Evolutionary conservation across 2,113 vertebrate species (phyloP), one percentile per base, ranked within the genome.

Genomic region (Xiphophorus maculatus): DNA sequence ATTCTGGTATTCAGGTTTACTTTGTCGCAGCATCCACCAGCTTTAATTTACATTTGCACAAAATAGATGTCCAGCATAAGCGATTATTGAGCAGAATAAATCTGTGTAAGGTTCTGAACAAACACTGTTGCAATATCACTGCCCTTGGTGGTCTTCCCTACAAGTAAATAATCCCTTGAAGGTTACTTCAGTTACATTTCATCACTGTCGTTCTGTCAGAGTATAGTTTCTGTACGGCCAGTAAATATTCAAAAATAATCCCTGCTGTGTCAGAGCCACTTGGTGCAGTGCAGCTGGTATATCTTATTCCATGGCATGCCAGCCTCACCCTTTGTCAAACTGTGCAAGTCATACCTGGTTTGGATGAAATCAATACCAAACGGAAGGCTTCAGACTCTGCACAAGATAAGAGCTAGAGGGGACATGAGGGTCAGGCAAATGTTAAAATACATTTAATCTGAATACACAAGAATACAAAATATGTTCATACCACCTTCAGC

Each of bases 251-350:
- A 1, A n/a, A 37, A 51, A 51, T 66, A n/a, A 60, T 84, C 90
- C 1, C 69, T 92, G 93, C 91, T 91, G 90, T 85, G 88, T 93
- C 91, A 92, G 86, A 86, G 79, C 33, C 66, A 19, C 71, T 58
- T 87, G 86, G 91, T 94, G 92, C 93, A 94, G 71, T 94, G 94
- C 92, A 93, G 91, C n/a, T 77, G 78, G 72, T 88, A 86, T 89
- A 86, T 87, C 60, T 74, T n/a, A 22, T 76, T 87, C 78, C 62
- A 40, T 54, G 33, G 25, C 73, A 42, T 82, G 65, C 83, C 68
- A 54, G 13, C 78, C 79, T 71, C 69, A 82, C 3, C 19, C 28
- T 27, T 60, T 61, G 64, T 60, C 80, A 79, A 65, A 37, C 54
- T 12, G 35, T 73, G 70, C n/a, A 1, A 68, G 42, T 83, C 54